Conservation (phyloP, 2,797 vertebrate genomes). For the Sebastes hubbsi region DNA sequence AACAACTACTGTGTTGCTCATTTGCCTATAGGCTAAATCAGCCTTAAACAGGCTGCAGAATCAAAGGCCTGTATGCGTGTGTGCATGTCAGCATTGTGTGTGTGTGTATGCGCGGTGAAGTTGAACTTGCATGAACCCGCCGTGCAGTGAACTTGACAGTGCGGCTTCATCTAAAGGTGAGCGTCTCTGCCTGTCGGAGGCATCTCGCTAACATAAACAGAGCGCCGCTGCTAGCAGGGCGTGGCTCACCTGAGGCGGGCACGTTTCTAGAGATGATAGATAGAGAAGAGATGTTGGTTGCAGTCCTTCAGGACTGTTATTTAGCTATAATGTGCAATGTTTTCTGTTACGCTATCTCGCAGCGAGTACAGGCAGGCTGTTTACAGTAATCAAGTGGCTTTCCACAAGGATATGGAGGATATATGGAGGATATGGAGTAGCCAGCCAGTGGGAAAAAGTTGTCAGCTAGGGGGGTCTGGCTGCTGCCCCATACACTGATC, state of each 20-base stretch:
- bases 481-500: too few relatives aligned
- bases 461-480: too few relatives aligned
- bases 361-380: too few relatives aligned
- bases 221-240: background rate
- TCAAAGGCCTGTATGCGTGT: background rate
- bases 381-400: too few relatives aligned
- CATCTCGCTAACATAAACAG: constrained; percentile 47
- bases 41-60: background rate
- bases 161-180: constrained; percentile 16
- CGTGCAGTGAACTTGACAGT: background rate
- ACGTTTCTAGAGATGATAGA: background rate
- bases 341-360: too few relatives aligned
- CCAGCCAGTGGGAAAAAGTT: too few relatives aligned
- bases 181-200: constrained; percentile 2
- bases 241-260: constrained; percentile 8
- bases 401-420: too few relatives aligned
- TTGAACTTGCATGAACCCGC: constrained; percentile 45
- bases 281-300: too few relatives aligned
- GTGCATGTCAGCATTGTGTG: background rate
- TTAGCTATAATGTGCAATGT: too few relatives aligned
- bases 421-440: too few relatives aligned
- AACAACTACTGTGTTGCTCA: background rate
- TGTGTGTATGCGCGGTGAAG: background rate
- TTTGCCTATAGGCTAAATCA: too few relatives aligned
- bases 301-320: too few relatives aligned